Conservation (phyloP, 1,140 invertebrate genomes). For the Halesus radiatus region DNA sequence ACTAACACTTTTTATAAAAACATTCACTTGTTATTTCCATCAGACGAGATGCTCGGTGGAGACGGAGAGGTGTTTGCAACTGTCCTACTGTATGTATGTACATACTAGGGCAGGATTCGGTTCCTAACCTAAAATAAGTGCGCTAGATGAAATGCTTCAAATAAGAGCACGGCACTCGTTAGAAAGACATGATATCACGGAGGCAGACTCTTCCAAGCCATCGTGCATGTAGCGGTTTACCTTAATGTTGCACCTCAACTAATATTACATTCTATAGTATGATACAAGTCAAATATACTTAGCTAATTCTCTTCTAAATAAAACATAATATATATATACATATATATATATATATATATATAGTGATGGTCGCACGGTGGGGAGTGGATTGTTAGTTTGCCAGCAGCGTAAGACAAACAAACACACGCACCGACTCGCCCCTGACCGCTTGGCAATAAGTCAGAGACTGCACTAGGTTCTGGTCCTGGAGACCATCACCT, state of each 20-base stretch:
- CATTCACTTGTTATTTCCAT: slow-evolving; percentile 16
- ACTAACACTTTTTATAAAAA: slow-evolving; percentile 3
- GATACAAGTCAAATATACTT: slow-evolving; percentile 43
- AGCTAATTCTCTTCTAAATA: slow-evolving; percentile 41
- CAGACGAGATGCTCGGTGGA: background rate
- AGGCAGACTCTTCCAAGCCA: background rate
- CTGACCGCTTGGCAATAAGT: slow-evolving; percentile 11
- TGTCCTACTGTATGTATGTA: background rate
- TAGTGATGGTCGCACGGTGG: background rate
- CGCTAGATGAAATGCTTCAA: slow-evolving; percentile 21
- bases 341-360: slow-evolving; percentile 7
- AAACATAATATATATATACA: no score
- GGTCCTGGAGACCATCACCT: background rate
- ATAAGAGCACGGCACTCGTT: slow-evolving; percentile 23
- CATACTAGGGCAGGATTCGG: background rate
- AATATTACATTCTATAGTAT: slow-evolving; percentile 39
- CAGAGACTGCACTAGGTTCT: slow-evolving; percentile 6
- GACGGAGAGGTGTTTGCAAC: no score
- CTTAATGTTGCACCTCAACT: slow-evolving; percentile 40
- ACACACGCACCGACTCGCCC: background rate
- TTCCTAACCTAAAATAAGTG: slow-evolving; percentile 18
- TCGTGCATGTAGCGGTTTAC: slow-evolving; percentile 19
- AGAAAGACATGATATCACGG: slow-evolving; percentile 5
- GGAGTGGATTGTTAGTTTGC: no score
- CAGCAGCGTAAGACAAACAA: no score